phyloP scores from a whole-genome alignment of 2,797 vertebrate species.

The Pipistrellus nathusii region DNA sequence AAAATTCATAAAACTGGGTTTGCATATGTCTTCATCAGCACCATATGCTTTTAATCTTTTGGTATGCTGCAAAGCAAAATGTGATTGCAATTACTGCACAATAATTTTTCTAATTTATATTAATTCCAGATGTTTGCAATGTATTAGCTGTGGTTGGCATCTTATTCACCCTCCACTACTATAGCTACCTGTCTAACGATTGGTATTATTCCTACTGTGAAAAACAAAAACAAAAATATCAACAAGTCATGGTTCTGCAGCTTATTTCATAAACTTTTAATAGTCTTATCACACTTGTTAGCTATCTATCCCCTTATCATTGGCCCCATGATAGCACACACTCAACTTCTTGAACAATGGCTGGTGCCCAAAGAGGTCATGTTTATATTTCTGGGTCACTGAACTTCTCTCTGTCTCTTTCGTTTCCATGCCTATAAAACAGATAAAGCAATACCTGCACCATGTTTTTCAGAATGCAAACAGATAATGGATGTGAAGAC shows the following conservation, averaged over 20 bases:
- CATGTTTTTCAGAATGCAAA: not conserved
- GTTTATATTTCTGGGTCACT: not conserved
- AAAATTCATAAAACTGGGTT: slow-evolving; percentile 19
- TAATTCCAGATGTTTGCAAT: not conserved
- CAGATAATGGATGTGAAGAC: not conserved
- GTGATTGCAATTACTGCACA: not conserved
- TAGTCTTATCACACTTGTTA: not conserved
- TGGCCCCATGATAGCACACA: not conserved
- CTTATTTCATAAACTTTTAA: not conserved
- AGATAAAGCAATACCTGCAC: not conserved
- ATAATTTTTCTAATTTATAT: slow-evolving; percentile 33
- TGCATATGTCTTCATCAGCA: not conserved
- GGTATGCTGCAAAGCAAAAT: slow-evolving; percentile 34
- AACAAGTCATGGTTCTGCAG: not conserved
- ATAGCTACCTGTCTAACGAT: not conserved
- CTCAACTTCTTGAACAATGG: not conserved
- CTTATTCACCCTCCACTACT: not conserved
- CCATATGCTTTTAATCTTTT: not conserved
- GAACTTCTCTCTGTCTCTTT: not conserved
- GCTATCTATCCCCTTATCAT: not conserved
- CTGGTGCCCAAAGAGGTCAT: not conserved
- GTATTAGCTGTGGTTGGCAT: not conserved
- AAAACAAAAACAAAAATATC: not conserved
- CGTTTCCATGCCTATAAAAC: not conserved
- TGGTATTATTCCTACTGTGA: not conserved